These are phyloP conservation scores for Nestor notabilis DNA, from an alignment of 2,113 vertebrate species.

Conservation along the genomic window DNA sequence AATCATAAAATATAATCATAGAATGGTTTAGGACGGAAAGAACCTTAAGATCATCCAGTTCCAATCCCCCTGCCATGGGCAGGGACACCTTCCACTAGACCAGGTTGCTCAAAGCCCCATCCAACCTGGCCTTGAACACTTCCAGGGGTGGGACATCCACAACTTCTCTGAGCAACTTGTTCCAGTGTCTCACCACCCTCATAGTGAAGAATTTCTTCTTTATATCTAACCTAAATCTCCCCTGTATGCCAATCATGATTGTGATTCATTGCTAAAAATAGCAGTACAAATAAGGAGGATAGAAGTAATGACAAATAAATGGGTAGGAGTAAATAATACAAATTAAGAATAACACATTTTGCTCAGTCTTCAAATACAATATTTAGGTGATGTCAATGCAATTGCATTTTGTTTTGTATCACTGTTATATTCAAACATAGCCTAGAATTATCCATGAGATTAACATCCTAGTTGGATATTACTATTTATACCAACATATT, in stretches of 20 bases:
- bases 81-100: not conserved
- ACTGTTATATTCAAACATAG: not conserved
- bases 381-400: not conserved
- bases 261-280: not conserved
- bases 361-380: fast-evolving
- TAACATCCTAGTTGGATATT: not conserved
- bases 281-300: not conserved
- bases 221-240: not conserved
- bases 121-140: not conserved
- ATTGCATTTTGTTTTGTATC: not conserved
- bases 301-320: not conserved
- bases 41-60: not conserved
- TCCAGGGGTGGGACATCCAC: not conserved
- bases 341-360: not conserved
- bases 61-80: not conserved
- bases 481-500: not conserved
- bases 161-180: not conserved
- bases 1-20: not conserved
- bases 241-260: not conserved
- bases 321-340: not conserved
- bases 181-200: not conserved
- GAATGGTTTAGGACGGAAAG: not conserved
- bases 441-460: not conserved
- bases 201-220: not conserved
- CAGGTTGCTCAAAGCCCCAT: not conserved